Evolutionary conservation across 2,888 invertebrate species (phyloP), one percentile per base, ranked within the genome.

Genomic region (Chrysina gloriosa): DNA sequence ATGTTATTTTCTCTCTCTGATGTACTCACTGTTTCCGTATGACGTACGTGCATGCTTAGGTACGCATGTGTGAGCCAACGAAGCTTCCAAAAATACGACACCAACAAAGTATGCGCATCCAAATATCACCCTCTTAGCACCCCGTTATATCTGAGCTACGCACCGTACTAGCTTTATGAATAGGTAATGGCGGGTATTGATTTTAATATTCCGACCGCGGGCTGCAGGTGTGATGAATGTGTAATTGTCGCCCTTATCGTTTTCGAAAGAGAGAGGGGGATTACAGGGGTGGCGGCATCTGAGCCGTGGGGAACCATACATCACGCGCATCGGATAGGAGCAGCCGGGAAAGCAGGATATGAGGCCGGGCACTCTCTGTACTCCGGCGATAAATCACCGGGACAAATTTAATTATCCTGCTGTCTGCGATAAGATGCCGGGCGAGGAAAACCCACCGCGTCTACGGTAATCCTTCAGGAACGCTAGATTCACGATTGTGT

Each of bases 321-420:
- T 82, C 82, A 82, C 76, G 75, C 77, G 74, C 74, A 56, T 67
- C 71, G 72, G 66, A 71, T 73, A 72, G 75, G 73, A 72, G 72
- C 74, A 72, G 70, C 74, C 69, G 50, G 56, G 52, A 77, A 78
- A 79, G 77, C 80, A 79, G 81, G 79, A 80, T 79, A 79, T 78
- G 78, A 80, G 77, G 77, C 76, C 76, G 77, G 72, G 76, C 76
- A 77, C 74, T 76, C 72, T 72, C 74, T 72, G 72, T 78, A 75
- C 75, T 74, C 76, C 78, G 77, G 80, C 83, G 80, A 85, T 86
- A 86, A 85, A 86, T 86, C 85, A 85, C 84, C 77, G 79, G 82
- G 85, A 86, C 85, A 86, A 86, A 86, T 86, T 86, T 85, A 85
- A 86, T 85, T 85, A 86, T 85, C 85, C 84, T 84, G 83, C 83